These are phyloP conservation scores for Epinephelus fuscoguttatus DNA, from an alignment of 2,113 vertebrate genomes.

Conservation along the genomic window DNA sequence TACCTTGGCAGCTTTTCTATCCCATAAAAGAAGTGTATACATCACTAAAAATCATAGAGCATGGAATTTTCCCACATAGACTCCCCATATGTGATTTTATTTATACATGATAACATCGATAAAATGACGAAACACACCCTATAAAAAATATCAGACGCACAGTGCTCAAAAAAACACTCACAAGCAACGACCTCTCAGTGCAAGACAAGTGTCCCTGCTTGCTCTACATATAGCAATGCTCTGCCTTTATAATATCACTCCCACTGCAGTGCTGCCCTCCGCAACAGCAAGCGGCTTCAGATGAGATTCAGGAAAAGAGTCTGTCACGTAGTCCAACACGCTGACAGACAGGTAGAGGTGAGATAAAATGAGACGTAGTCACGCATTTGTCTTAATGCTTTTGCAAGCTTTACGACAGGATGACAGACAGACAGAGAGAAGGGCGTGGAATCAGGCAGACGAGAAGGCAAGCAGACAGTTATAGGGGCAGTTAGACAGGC, in stretches of 20 bases:
- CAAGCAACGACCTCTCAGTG: not conserved
- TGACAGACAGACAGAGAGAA: slow-evolving; percentile 35
- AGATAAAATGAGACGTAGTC: slow-evolving; percentile 36
- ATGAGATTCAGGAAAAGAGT: slow-evolving; percentile 21
- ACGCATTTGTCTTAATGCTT: slow-evolving; percentile 55
- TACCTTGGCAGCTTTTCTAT: not conserved
- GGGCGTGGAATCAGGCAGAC: slow-evolving; percentile 38
- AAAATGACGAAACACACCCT: not conserved
- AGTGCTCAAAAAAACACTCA: too few relatives aligned
- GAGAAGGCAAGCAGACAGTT: slow-evolving; percentile 61
- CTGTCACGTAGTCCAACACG: slow-evolving; percentile 22
- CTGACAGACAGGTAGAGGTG: slow-evolving; percentile 37
- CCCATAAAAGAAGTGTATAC: not conserved
- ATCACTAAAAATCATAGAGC: not conserved
- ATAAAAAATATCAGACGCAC: not conserved
- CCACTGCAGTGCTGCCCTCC: not conserved
- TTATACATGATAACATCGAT: not conserved
- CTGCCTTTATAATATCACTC: slow-evolving; percentile 16
- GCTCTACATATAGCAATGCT: not conserved
- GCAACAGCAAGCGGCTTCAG: not conserved
- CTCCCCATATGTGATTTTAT: not conserved
- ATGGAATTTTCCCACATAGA: not conserved
- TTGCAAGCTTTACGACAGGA: slow-evolving; percentile 26
- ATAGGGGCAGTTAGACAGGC: slow-evolving; percentile 77
- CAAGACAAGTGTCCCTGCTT: not conserved